These are phyloP conservation scores for Doris montereyensis DNA, from an alignment of 2,888 invertebrate species.

Conservation along the genomic window DNA sequence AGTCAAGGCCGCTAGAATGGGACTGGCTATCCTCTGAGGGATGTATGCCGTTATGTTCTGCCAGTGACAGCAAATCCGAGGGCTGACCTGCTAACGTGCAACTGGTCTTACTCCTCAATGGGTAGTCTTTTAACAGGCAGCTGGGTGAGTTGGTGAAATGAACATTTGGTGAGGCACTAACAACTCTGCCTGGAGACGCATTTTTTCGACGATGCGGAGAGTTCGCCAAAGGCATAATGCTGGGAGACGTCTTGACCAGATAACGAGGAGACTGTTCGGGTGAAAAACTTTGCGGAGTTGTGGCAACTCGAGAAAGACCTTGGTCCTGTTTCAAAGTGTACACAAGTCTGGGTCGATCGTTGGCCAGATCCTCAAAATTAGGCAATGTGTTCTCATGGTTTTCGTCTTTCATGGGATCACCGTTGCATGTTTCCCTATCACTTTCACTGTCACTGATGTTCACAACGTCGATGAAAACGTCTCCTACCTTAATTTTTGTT, in stretches of 20 bases:
- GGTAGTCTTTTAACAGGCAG: conserved; percentile 39
- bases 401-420: conserved; percentile 48
- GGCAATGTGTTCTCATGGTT: conserved; percentile 51
- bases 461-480: not conserved
- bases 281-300: conserved; percentile 35
- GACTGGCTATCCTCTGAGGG: conserved; percentile 36
- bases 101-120: conserved; percentile 29
- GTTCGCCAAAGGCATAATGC: conserved; percentile 10
- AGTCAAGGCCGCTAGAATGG: conserved; percentile 35
- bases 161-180: conserved; percentile 38
- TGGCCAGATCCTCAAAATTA: conserved; percentile 45
- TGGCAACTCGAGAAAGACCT: conserved; percentile 54
- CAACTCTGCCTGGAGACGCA: conserved; percentile 40
- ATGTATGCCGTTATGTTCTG: conserved; percentile 11
- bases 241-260: conserved; percentile 34
- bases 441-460: not conserved
- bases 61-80: conserved; percentile 10
- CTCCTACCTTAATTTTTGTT: not conserved
- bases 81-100: conserved; percentile 17
- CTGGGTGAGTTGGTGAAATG: conserved; percentile 30
- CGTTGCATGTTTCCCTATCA: conserved; percentile 40
- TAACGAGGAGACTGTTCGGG: conserved; percentile 35
- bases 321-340: conserved; percentile 64
- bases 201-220: conserved; percentile 38
- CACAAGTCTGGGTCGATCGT: conserved; percentile 54